Evolutionary conservation across 1,140 invertebrate species (phyloP).

Genomic region (Drosophila littoralis): DNA sequence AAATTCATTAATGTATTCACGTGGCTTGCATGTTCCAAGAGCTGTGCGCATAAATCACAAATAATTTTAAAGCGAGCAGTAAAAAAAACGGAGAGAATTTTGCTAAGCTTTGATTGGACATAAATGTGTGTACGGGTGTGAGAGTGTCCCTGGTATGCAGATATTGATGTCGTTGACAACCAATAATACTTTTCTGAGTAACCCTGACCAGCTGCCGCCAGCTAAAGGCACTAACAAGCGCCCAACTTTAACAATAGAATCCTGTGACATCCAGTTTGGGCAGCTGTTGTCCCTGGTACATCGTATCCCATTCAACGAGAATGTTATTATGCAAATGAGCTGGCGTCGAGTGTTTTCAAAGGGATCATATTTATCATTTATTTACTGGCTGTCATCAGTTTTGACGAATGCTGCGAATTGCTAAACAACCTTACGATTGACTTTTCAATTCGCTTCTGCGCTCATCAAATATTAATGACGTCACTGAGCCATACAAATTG

Average conservation of each 20-base stretch:
- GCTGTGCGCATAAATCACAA: constrained; percentile 20
- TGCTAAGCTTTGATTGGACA: neutral
- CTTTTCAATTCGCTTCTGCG: constrained; percentile 33
- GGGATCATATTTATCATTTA: constrained; percentile 80
- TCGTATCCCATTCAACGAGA: constrained; percentile 32
- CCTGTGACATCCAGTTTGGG: neutral
- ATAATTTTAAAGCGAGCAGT: constrained; percentile 17
- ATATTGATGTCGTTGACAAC: constrained; percentile 17
- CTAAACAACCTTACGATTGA: constrained; percentile 47
- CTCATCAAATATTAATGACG: constrained; percentile 64
- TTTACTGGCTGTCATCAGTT: constrained; percentile 75
- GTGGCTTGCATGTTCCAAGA: constrained; percentile 7
- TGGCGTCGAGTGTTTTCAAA: constrained; percentile 69
- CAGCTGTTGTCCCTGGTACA: constrained; percentile 3
- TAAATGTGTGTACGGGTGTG: neutral
- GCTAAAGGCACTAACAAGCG: neutral
- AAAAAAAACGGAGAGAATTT: constrained; percentile 4
- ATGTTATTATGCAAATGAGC: constrained; percentile 76
- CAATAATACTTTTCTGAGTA: constrained; percentile 11
- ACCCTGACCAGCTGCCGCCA: constrained; percentile 16
- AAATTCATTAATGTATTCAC: constrained; percentile 30
- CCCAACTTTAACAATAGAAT: constrained; percentile 15
- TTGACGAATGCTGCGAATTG: constrained; percentile 46
- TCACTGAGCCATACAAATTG: constrained; percentile 34
- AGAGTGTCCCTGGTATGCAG: neutral